Evolutionary conservation across 1,140 invertebrate genomes (phyloP).

Genomic region (Zaprionus vittiger): DNA sequence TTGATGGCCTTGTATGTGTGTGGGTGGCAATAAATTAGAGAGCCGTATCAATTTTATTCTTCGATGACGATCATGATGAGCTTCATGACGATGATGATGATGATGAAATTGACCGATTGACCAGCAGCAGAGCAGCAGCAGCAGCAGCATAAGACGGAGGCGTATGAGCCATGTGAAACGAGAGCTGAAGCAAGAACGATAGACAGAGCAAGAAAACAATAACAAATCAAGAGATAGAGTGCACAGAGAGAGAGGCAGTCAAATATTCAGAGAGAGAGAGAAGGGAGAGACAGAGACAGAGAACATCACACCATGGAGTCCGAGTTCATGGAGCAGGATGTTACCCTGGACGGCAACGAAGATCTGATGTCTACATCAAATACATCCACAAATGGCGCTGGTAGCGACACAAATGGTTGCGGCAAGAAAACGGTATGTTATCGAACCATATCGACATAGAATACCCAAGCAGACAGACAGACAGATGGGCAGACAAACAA

Average conservation of each 20-base stretch:
- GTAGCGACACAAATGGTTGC: constrained; percentile 62
- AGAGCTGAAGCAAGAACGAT: constrained; percentile 22
- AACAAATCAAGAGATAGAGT: constrained; percentile 17
- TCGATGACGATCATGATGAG: constrained; percentile 19
- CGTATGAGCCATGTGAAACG: constrained; percentile 67
- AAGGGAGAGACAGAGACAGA: constrained; percentile 6
- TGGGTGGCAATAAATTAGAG: constrained; percentile 52
- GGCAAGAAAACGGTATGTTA: constrained; percentile 68
- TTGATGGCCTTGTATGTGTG: constrained; percentile 39
- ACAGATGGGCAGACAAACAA: neutral
- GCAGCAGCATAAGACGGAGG: constrained; percentile 24
- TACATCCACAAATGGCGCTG: constrained; percentile 65
- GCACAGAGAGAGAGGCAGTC: constrained; percentile 6
- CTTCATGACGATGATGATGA: constrained; percentile 19
- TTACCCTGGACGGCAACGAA: constrained; percentile 55
- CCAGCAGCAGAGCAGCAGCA: constrained; percentile 24
- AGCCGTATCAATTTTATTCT: constrained; percentile 47
- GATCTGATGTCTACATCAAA: constrained; percentile 72
- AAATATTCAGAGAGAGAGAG: neutral
- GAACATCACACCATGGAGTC: constrained; percentile 34
- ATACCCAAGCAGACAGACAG: neutral
- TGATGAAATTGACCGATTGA: constrained; percentile 50
- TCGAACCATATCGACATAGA: constrained; percentile 2
- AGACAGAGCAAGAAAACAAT: constrained; percentile 18
- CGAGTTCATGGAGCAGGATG: constrained; percentile 65